phyloP scores from a whole-genome alignment of 2,113 vertebrate species.

The Hemiscyllium ocellatum region DNA sequence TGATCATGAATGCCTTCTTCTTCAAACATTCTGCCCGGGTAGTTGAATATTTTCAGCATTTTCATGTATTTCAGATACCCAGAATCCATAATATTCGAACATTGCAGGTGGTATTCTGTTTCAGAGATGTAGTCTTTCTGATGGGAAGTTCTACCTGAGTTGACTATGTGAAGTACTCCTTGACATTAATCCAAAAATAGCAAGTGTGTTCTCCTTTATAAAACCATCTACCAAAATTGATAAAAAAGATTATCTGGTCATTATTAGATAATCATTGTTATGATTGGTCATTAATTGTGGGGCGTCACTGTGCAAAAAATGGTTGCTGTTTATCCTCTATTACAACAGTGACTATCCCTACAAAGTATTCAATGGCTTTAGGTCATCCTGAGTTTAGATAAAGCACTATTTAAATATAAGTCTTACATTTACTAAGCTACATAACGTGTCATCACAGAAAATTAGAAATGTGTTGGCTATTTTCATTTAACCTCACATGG shows the following conservation, averaged over 20 bases:
- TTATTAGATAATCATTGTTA: background rate
- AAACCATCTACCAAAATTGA: background rate
- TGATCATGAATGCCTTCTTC: no score
- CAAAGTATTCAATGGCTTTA: background rate
- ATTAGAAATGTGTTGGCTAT: background rate
- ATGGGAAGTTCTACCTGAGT: background rate
- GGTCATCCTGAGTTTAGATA: background rate
- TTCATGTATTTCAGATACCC: no score
- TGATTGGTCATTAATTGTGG: no score
- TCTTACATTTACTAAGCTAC: background rate
- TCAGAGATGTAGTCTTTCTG: background rate
- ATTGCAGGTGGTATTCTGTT: background rate
- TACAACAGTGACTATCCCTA: background rate
- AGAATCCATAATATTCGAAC: no score
- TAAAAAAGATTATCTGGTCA: background rate
- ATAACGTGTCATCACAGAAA: background rate
- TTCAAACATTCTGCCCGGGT: no score
- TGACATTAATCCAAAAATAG: background rate
- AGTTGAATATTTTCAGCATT: no score
- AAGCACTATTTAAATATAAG: background rate
- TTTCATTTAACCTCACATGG: slow-evolving; percentile 21
- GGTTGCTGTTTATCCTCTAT: background rate
- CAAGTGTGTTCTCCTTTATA: background rate
- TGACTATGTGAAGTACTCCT: background rate
- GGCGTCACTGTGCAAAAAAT: background rate